Conservation (phyloP, 2,113 vertebrate genomes). For the Pluvialis apricaria region DNA sequence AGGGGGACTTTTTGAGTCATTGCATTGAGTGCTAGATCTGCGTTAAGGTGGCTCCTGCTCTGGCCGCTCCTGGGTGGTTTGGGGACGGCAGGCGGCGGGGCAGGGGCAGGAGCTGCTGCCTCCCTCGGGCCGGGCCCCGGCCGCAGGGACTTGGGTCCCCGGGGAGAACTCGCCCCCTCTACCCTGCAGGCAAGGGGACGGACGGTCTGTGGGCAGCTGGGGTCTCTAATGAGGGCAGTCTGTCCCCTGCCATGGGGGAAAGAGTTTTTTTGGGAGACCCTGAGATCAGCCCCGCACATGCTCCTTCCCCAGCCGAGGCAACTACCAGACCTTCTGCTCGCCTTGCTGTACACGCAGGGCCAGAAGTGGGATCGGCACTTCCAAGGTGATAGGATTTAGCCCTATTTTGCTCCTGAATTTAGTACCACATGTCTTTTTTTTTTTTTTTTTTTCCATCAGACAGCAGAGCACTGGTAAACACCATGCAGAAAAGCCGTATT, state of each 20-base stretch:
- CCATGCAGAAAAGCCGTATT: slow-evolving; percentile 61
- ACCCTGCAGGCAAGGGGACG: neutral
- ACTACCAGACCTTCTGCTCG: neutral
- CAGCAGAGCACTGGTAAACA: slow-evolving; percentile 61
- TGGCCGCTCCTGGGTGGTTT: slow-evolving; percentile 14
- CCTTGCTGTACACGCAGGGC: neutral
- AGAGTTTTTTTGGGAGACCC: neutral
- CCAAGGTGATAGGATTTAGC: slow-evolving; percentile 28
- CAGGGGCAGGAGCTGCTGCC: too few relatives aligned
- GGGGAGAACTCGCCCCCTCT: neutral
- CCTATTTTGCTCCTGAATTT: slow-evolving; percentile 40
- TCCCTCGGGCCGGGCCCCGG: neutral
- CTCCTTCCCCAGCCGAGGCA: neutral
- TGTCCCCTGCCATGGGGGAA: neutral
- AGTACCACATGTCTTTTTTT: neutral
- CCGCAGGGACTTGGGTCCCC: neutral
- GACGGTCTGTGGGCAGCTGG: neutral
- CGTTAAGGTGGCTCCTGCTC: slow-evolving; percentile 54
- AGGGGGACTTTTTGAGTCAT: slow-evolving; percentile 58
- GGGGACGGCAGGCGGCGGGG: neutral
- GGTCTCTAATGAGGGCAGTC: fast-evolving
- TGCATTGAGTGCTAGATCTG: slow-evolving; percentile 23
- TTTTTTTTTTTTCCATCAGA: slow-evolving; percentile 14
- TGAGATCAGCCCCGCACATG: neutral
- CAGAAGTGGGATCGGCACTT: neutral